Evolutionary conservation across 2,113 vertebrate species (phyloP), one percentile per base, ranked within the genome.

Genomic region (Heterochromis multidens): DNA sequence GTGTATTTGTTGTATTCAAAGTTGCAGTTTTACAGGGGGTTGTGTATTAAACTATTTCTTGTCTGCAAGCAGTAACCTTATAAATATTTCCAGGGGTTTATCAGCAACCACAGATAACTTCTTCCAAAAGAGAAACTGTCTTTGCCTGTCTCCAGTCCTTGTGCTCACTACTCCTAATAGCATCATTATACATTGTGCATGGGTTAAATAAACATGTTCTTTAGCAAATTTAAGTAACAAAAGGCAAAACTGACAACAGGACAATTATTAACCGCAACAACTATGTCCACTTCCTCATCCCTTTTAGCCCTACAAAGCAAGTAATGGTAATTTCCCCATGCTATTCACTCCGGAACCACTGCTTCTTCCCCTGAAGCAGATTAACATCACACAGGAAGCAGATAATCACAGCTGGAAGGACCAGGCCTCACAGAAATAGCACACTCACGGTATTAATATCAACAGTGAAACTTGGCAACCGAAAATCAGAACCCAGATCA

Each of bases 381-480:
- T 94, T 89, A 88, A 92, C 87, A 94, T 94, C 94, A 81, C 72
- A 81, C 87, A 93, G 94, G 94, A 94, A 94, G 89, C 63, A 82
- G 87, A 92, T 79, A 89, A 93, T 94, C 89, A 89, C 87, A 93
- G 93, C 88, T 86, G 86, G 76, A 83, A 62, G 52, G 81, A 65
- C 52, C 23, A 35, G 35, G 35, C 54, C 60, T 83, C 43, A 80
- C 92, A 85, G 37, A 91, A 94, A 92, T 91, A 93, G 87, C 81
- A 27, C 79, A 23, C 43, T 74, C 70, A 13, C 43, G 59, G 65
- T 80, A 84, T 90, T 92, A 89, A 91, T 88, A 88, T 88, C 78
- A 89, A 79, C 67, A 46, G 0, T 43, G 72, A 81, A 74, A 31
- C 49, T 35, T 33, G 7, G 21, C 43, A 37, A 80, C 37, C 14